Evolutionary conservation across 2,797 vertebrate species (phyloP).

Genomic region (Ctenochaetus hawaiiensis): DNA sequence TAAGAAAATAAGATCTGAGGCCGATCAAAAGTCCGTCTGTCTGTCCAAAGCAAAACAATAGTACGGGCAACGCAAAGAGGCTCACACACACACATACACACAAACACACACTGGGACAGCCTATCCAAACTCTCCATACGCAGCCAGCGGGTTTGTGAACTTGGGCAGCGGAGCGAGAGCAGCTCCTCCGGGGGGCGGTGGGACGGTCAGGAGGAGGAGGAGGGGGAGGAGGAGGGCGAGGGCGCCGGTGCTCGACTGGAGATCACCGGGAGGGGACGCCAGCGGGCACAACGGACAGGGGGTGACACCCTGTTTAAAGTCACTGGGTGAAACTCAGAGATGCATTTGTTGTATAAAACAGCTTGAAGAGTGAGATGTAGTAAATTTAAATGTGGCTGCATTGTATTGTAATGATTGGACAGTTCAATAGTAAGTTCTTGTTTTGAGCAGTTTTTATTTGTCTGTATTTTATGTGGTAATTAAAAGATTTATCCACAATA

Average conservation of each 20-base stretch:
- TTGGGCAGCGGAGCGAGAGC: slow-evolving; percentile 47
- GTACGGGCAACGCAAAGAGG: neutral
- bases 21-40: neutral
- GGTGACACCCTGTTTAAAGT: neutral
- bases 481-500: too few relatives aligned
- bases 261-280: slow-evolving; percentile 45
- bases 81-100: neutral
- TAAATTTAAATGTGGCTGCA: too few relatives aligned
- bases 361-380: too few relatives aligned
- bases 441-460: too few relatives aligned
- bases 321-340: too few relatives aligned
- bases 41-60: slow-evolving; percentile 25
- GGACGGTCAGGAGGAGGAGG: slow-evolving; percentile 32
- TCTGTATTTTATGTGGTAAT: too few relatives aligned
- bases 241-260: slow-evolving; percentile 1
- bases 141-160: slow-evolving; percentile 65
- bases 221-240: neutral
- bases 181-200: slow-evolving; percentile 65
- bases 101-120: slow-evolving; percentile 22
- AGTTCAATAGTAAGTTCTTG: too few relatives aligned
- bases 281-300: neutral
- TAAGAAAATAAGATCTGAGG: neutral
- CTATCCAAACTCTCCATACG: slow-evolving; percentile 24
- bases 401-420: too few relatives aligned
- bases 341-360: too few relatives aligned